Base-by-base conservation (phyloP, 2,888 invertebrate species). In the Fragum whitleyi region DNA sequence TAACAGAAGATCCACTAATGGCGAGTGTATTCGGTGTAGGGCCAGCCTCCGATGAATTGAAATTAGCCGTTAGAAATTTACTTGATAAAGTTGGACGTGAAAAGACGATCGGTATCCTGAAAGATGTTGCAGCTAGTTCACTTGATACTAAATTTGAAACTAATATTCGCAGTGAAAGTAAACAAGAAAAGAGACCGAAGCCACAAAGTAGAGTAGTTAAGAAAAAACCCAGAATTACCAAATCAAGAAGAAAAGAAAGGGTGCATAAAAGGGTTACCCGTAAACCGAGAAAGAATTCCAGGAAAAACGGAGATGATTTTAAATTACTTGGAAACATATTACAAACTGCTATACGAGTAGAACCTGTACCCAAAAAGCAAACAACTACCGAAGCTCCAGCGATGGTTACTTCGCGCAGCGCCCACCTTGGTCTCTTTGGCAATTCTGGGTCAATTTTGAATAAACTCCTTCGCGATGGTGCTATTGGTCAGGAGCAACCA, bases 61-160 rank as follows among this genome's bases (percentile, higher is more conserved):
- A 65, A 23, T 42, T 65, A 26, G 65, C 65, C 19, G 26, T 65
- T 11, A 14, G 65, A 26, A 65, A 26, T 42, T 26, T 65, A 42
- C 2, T 65, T 1, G 23, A 65, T 14, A 65, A 65, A 26, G 65
- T 65, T 42, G 65, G 65, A 26, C 65, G 29, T 1, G 65, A 42
- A 11, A 65, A n/a, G 21, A 39, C 65, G 3, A 14, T 65, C 9
- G 23, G 36, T 16, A 65, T 65, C 2, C 32, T 65, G 2, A 42
- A 65, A 23, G 26, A 42, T 14, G 5, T 65, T 21, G 65, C 42
- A 14, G 36, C 21, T 23, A 36, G 42, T 0, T 65, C 65, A 11
- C 23, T 65, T 0, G 42, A 65, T 65, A 61, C 57, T 26, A 23
- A 57, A 57, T 14, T 57, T 57, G 47, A 47, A 47, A 47, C 47